Base-by-base conservation (phyloP, 2,888 invertebrate genomes). In the Cordilura impudica region DNA sequence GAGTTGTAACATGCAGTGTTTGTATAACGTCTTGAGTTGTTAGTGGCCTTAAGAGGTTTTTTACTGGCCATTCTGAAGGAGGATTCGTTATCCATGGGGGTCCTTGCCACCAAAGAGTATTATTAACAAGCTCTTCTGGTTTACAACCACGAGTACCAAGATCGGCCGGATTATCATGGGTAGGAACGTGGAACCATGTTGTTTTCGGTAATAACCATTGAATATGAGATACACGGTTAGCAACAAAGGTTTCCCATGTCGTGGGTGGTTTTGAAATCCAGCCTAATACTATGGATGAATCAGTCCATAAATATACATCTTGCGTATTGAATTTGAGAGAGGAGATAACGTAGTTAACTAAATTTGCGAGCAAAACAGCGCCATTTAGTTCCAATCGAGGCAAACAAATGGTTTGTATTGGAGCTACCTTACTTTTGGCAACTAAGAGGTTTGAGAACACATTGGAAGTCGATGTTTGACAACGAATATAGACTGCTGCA, bases 111-210 rank as follows among this genome's bases (percentile, higher is more conserved):
- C 70, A 70, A 3, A 53, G 29, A 2, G 19, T 23, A 19, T 43
- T 60, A 10, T 43, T 4, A 1, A 16, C n/a, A 0, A 69, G 35
- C 0, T 45, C 23, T 31, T 39, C 21, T 0, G 66, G 26, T 8
- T 8, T 61, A 26, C 18, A 63, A 0, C 72, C 72, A 23, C 72
- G 54, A 8, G 63, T 72, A 5, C 72, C 72, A 1, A 72, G 18
- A 47, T 63, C 72, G 3, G 63, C 54, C 0, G 63, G 72, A 45
- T 63, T 72, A 4, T 72, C 72, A n/a, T 12, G 6, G 2, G 58
- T 47, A 1, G 63, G 10, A 2, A 63, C 63, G 43, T 43, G 53
- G 16, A n/a, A 21, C 63, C 72, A 72, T 0, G 21, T 54, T 2
- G 65, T 49, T 1, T 31, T 29, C 12, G 53, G 19, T 19, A 43